Percentiles rank a stretch among this genome's conserved stretches.
Conservation (phyloP, 2,888 invertebrate genomes). For the Teleiodes luculella region DNA sequence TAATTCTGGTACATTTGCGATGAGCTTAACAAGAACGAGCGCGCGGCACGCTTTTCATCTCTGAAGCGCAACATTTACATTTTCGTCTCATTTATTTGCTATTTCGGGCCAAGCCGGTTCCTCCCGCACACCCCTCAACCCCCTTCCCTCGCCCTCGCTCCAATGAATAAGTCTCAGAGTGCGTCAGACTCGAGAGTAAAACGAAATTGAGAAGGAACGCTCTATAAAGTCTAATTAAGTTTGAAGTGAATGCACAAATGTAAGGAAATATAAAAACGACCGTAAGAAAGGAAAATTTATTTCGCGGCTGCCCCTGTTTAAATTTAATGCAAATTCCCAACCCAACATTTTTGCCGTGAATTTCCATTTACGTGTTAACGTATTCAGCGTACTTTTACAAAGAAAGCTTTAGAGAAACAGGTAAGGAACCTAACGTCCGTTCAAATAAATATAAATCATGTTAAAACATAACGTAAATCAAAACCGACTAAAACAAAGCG, state of each 20-base stretch:
- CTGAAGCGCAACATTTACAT: slow-evolving; percentile 78
- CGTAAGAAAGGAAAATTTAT: slow-evolving; percentile 55
- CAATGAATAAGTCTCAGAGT: slow-evolving; percentile 74
- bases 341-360: slow-evolving; percentile 6
- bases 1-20: slow-evolving; percentile 77
- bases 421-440: slow-evolving; percentile 36
- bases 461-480: slow-evolving; percentile 56
- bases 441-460: slow-evolving; percentile 63
- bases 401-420: slow-evolving; percentile 21
- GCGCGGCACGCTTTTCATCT: slow-evolving; percentile 76
- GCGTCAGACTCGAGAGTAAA: slow-evolving; percentile 69
- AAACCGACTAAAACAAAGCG: slow-evolving; percentile 51
- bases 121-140: slow-evolving; percentile 32
- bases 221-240: slow-evolving; percentile 79
- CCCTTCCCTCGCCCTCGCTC: slow-evolving; percentile 53
- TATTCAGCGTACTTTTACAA: slow-evolving; percentile 12
- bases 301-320: slow-evolving; percentile 32
- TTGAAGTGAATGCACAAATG: slow-evolving; percentile 74
- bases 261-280: slow-evolving; percentile 69
- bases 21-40: slow-evolving; percentile 74
- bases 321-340: slow-evolving; percentile 9
- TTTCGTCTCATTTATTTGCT: slow-evolving; percentile 80
- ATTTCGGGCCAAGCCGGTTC: slow-evolving; percentile 66
- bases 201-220: slow-evolving; percentile 76
- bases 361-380: neutral